These are phyloP conservation scores for Halcyon malimbica DNA, from an alignment of 2,113 vertebrate genomes.

Conservation along the genomic window DNA sequence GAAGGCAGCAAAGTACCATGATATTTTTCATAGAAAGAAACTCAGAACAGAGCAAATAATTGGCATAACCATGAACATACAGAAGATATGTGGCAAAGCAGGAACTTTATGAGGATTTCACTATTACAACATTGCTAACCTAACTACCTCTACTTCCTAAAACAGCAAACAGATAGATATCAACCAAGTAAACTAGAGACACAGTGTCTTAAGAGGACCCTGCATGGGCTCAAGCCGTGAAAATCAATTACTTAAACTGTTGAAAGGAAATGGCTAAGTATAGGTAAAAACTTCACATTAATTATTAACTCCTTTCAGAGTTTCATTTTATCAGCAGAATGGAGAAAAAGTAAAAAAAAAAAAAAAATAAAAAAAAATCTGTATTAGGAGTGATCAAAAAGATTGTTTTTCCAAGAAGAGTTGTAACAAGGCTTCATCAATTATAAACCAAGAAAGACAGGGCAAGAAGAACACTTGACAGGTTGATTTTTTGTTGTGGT, in stretches of 20 bases:
- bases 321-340: conserved; percentile 10
- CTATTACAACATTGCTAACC: not conserved
- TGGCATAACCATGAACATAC: too few species aligned
- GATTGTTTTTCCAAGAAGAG: not conserved
- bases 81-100: not conserved
- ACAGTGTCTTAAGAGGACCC: not conserved
- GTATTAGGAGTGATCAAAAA: not conserved
- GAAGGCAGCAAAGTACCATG: not conserved
- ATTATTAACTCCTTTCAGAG: conserved; percentile 10
- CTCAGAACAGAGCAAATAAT: not conserved
- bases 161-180: not conserved
- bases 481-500: not conserved
- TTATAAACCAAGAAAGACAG: not conserved
- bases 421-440: not conserved
- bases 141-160: not conserved
- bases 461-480: not conserved
- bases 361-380: not conserved
- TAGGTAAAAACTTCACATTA: conserved; percentile 4
- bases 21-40: not conserved
- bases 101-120: not conserved
- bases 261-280: not conserved
- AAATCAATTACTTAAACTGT: conserved; percentile 21
- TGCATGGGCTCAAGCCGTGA: not conserved
- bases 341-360: not conserved
- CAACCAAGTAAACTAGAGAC: not conserved